A percentile compares a stretch with the other conserved stretches of the same genome.
These are phyloP conservation scores for Oligia latruncula DNA, from an alignment of 2,888 invertebrate species.

Conservation along the genomic window DNA sequence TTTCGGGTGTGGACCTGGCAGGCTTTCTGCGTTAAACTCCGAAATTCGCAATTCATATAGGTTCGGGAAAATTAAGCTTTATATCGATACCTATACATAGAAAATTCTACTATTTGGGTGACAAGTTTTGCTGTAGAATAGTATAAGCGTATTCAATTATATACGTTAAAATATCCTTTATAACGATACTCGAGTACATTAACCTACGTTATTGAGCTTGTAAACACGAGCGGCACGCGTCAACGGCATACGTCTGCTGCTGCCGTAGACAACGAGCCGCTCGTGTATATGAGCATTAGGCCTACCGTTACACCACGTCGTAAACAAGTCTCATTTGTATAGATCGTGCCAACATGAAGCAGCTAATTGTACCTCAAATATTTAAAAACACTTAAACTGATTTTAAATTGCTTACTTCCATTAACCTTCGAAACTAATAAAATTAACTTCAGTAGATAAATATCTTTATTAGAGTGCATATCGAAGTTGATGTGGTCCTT, in stretches of 20 bases:
- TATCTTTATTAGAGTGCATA: not conserved
- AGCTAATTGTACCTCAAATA: not conserved
- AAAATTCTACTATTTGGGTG: not conserved
- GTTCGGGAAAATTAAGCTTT: slow-evolving; percentile 6
- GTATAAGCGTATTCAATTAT: not conserved
- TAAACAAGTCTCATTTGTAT: not conserved
- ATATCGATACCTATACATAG: not conserved
- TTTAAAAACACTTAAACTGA: not conserved
- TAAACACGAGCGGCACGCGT: no score
- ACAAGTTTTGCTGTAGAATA: not conserved
- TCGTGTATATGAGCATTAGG: not conserved
- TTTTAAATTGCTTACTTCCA: not conserved
- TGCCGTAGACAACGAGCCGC: not conserved
- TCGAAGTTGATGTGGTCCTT: not conserved
- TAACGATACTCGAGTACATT: not conserved
- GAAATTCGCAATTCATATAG: slow-evolving; percentile 29
- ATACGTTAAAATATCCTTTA: not conserved
- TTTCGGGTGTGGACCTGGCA: slow-evolving; percentile 44
- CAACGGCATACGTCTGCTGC: not conserved
- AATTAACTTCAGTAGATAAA: not conserved
- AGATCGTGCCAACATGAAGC: not conserved
- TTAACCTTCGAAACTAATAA: not conserved
- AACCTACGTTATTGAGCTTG: not conserved
- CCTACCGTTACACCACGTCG: not conserved
- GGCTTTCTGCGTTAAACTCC: slow-evolving; percentile 27